Base-by-base conservation (phyloP, 2,888 invertebrate species). In the Nycteola revayana region DNA sequence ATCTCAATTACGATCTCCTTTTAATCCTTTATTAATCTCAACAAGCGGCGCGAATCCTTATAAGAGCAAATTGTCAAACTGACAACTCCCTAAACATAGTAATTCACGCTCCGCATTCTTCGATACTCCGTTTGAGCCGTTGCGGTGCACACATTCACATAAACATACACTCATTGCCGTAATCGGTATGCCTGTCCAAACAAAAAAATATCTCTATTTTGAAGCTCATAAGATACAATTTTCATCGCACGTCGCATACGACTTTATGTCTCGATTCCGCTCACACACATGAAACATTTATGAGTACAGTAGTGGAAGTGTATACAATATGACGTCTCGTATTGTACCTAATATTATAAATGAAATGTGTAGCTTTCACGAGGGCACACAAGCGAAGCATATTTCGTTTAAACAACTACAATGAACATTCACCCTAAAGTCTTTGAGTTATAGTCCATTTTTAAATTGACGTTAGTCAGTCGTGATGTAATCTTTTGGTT, bases 311-410 rank as follows among this genome's bases (percentile, higher is more conserved):
- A 77, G 78, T 79, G 68, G 76, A 76, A 64, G 74, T 77, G 81
- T 84, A 79, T 81, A 85, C 82, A 82, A 78, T 83, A 82, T 84
- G 84, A 84, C 79, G 81, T 75, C 64, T 74, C 67, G 77, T 80
- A 82, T 83, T 83, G 81, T 85, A 83, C 77, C 70, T 77, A 81
- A 73, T 75, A 79, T 76, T 81, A 78, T 81, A 85, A 85, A 85
- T 80, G 85, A 86, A 85, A 86, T 83, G 85, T 87, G 83, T 87
- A 83, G 86, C 87, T 88, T 88, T 88, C 87, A 85, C 87, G 71
- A 68, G 66, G 54, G 77, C 85, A 84, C 86, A 87, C 86, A 79
- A 65, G 67, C 76, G 69, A 68, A 76, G 46, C 60, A 52, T 50
- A 72, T 75, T 75, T 68, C 62, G 63, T 58, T 57, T 60, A 40